Base-by-base conservation (phyloP, 2,797 vertebrate species). In the Enteromius argenteus region DNA sequence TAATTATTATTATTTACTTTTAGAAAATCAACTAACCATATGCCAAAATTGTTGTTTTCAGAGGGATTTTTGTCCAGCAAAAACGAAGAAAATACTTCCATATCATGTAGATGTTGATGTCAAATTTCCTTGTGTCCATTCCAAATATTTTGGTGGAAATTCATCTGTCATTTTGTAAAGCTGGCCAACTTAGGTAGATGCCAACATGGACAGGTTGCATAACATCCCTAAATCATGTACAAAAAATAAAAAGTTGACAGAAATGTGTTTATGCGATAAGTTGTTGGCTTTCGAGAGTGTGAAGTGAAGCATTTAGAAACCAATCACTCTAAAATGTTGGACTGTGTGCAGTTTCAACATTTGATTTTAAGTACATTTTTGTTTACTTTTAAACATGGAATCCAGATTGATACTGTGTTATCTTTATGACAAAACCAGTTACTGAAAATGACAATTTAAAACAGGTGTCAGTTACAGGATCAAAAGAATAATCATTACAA, bases 161-260 rank as follows among this genome's bases (percentile, higher is more conserved):
- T 73, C 71, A 73, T 51, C 27, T 35, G 46, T 14, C 30, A 4
- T 53, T 21, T 53, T n/a, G 30, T 74, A 35, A 53, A 74, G 19
- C 46, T 51, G 46, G 30, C 17, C 49, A 74, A n/a, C 32, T 35
- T n/a, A 35, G 49, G 46, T n/a, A 35, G 71, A 53, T 74, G 72
- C 46, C 72, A 53, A 35, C 46, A 53, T 35, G 30, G 46, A 74
- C 46, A 53, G 72, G 72, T 74, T 74, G 46, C 46, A 35, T 37
- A 74, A 74, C 72, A n/a, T 74, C 30, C 49, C 53, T 53, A 74
- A 74, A 35, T 3, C 46, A n/a, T 19, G 32, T 37, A 74, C 30
- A 37, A 56, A 56, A 35, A 13, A n/a, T 32, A 35, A 74, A 35
- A 49, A 49, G 44, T 27, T 32, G 27, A 32, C 19, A 74, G 19